Evolutionary conservation across 1,140 invertebrate species (phyloP), one percentile per base, ranked within the genome.

Genomic region (Pristionchus pacificus): DNA sequence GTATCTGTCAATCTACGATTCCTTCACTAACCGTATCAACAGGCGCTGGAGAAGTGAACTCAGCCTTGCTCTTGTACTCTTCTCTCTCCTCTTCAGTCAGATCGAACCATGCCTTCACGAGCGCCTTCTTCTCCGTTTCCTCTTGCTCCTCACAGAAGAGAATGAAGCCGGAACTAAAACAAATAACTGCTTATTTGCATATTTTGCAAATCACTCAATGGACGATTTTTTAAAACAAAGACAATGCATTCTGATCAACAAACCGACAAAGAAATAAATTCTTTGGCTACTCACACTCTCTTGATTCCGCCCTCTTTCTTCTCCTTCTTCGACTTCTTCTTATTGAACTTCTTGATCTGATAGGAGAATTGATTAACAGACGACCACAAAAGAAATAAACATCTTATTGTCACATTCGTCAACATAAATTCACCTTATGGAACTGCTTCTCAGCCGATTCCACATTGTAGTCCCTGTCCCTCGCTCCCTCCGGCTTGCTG

Each of bases 401-500:
- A 57, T 57, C 24, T 57, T 24, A 57, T n/a, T n/a, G n/a, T n/a
- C n/a, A n/a, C n/a, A n/a, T n/a, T n/a, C n/a, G n/a, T n/a, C n/a
- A n/a, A n/a, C n/a, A n/a, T n/a, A n/a, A n/a, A n/a, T 49, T 31
- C 24, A 68, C 66, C 66, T 73, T 73, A 49, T 30, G 63, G 60
- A 60, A 73, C 33, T 70, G 71, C 58, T 63, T 73, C 38, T 73
- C 66, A 15, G 71, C 62, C 1, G 68, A 49, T 1, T 73, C 60
- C 14, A 73, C 33, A 31, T 62, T 59, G 19, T 68, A 73, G n/a
- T 73, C 71, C 2, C 15, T 24, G 59, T 68, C 71, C 10, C 14
- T 64, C 14, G 65, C 70, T 25, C 85, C 80, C 89, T 88, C 0
- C 92, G 80, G 68, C 84, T 82, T 65, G 88, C 82, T 0, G 91